Percentiles rank a stretch among this genome's conserved stretches.
These are phyloP conservation scores for Neofelis nebulosa DNA, from an alignment of 2,113 vertebrate genomes.

Conservation along the genomic window DNA sequence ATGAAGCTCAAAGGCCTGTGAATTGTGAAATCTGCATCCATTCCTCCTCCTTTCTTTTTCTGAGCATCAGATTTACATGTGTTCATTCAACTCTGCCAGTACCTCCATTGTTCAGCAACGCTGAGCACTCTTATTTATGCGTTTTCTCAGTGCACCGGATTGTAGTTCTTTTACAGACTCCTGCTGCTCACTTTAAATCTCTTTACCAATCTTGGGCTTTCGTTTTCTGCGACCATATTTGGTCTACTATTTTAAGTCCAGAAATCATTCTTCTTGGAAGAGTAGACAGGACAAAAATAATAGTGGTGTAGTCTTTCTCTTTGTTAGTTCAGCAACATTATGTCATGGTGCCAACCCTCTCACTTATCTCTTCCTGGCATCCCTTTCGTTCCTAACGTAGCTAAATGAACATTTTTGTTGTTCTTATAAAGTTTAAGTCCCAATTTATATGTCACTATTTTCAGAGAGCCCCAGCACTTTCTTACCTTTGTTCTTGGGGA, in stretches of 20 bases:
- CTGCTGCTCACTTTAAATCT: background rate
- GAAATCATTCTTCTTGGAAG: background rate
- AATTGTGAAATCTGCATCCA: background rate
- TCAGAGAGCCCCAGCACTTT: background rate
- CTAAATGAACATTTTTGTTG: background rate
- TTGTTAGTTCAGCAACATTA: background rate
- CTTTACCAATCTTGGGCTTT: background rate
- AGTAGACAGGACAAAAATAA: background rate
- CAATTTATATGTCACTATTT: background rate
- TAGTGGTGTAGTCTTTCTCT: background rate
- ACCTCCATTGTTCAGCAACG: background rate
- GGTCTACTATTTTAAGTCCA: background rate
- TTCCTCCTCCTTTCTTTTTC: background rate
- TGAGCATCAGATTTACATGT: background rate
- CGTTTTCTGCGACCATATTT: constrained; percentile 6
- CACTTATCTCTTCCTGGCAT: background rate
- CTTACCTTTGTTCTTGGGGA: background rate
- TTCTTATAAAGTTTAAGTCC: background rate
- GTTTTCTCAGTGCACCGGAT: background rate
- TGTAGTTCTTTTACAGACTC: background rate
- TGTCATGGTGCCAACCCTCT: background rate
- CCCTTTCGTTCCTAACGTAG: background rate
- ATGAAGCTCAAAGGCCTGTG: background rate
- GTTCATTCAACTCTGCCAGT: background rate
- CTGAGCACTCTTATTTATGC: background rate